These are phyloP conservation scores for Drosophila sucinea DNA, from an alignment of 1,140 invertebrate genomes.

Conservation along the genomic window DNA sequence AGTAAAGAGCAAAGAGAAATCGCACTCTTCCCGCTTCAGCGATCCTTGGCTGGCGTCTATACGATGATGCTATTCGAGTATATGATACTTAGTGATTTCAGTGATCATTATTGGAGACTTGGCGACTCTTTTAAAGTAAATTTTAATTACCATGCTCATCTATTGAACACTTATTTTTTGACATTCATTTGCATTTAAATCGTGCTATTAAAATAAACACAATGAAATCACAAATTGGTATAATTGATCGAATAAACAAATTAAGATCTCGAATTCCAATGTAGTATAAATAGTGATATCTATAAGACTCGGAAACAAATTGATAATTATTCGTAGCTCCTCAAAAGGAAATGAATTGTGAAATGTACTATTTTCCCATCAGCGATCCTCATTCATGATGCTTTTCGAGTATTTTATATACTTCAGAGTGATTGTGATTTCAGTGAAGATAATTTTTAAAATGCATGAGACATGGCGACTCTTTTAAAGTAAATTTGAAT, in stretches of 20 bases:
- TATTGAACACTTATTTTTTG: neutral
- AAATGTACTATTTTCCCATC: too few species aligned
- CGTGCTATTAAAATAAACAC: neutral
- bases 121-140: neutral
- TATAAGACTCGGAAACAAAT: neutral
- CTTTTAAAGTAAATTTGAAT: neutral
- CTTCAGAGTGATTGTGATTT: too few species aligned
- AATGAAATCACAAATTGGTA: neutral
- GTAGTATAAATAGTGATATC: neutral
- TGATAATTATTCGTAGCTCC: neutral
- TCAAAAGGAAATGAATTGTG: too few species aligned
- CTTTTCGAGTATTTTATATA: too few species aligned
- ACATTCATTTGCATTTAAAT: conserved; percentile 2
- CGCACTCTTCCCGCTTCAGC: conserved; percentile 6
- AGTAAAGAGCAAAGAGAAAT: conserved; percentile 1
- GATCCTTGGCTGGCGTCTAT: conserved; percentile 3
- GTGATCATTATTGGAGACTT: neutral
- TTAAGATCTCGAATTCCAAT: neutral
- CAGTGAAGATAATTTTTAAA: too few species aligned
- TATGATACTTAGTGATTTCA: neutral
- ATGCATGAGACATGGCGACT: conserved; percentile 1
- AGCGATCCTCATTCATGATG: too few species aligned
- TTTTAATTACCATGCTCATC: neutral
- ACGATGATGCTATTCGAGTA: neutral
- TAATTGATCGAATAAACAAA: neutral